These are phyloP conservation scores for Xanthorhoe designata DNA, from an alignment of 2,888 invertebrate species.

Conservation along the genomic window DNA sequence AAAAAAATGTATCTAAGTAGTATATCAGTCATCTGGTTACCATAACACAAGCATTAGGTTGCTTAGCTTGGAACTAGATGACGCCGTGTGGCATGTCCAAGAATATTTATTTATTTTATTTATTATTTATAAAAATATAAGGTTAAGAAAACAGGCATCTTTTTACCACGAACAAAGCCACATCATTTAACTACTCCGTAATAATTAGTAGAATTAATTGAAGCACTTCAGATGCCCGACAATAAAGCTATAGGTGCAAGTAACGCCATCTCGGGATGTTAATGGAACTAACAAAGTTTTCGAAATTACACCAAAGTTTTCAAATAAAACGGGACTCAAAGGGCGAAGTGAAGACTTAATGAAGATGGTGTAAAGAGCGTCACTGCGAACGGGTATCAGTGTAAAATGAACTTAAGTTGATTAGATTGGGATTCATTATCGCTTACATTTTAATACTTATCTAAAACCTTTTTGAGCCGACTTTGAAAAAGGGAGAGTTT, in stretches of 20 bases:
- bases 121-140: too few species aligned
- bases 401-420: neutral
- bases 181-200: neutral
- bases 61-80: too few species aligned
- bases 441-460: neutral
- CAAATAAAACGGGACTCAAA: conserved; percentile 79
- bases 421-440: conserved; percentile 5
- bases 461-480: neutral
- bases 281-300: conserved; percentile 74
- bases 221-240: conserved; percentile 15
- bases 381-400: conserved; percentile 3
- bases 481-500: neutral
- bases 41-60: too few species aligned
- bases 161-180: too few species aligned
- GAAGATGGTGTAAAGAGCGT: conserved; percentile 56
- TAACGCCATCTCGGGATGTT: conserved; percentile 57
- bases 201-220: conserved; percentile 1
- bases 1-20: too few species aligned
- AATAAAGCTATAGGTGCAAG: conserved; percentile 40
- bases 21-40: too few species aligned
- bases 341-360: conserved; percentile 64
- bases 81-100: too few species aligned
- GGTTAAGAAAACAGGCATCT: too few species aligned
- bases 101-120: too few species aligned
- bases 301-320: conserved; percentile 77